phyloP scores from a whole-genome alignment of 2,888 invertebrate genomes.

The Xylocampa areola region DNA sequence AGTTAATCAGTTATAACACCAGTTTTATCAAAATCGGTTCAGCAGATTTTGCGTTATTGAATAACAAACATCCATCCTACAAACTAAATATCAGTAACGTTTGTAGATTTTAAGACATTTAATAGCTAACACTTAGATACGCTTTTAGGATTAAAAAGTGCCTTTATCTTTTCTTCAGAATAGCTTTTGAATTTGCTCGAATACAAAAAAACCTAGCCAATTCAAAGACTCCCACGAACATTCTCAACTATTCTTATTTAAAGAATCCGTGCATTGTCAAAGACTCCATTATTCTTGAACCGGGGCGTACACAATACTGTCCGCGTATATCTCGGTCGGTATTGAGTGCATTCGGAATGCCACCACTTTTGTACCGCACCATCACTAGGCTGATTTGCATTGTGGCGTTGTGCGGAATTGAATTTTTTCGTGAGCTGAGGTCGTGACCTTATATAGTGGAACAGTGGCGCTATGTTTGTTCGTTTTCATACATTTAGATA shows the following conservation, averaged over 20 bases:
- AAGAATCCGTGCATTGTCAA: slow-evolving; percentile 25
- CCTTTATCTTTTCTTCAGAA: no score
- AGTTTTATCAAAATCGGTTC: no score
- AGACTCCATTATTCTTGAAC: slow-evolving; percentile 21
- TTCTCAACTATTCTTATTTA: slow-evolving; percentile 9
- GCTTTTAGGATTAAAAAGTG: no score
- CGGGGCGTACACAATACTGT: slow-evolving; percentile 16
- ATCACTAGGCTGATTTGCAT: slow-evolving; percentile 36
- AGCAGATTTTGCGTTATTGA: no score
- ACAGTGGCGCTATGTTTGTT: neutral
- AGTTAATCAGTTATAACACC: no score
- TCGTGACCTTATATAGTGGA: slow-evolving; percentile 21
- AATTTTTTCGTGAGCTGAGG: slow-evolving; percentile 38
- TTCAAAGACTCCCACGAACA: no score
- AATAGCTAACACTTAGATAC: no score
- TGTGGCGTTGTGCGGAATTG: slow-evolving; percentile 44
- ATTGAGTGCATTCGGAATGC: slow-evolving; percentile 36
- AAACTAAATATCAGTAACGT: no score
- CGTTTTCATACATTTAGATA: neutral
- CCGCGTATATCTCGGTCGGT: neutral
- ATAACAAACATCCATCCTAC: no score
- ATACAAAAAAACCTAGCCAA: neutral
- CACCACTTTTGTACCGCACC: slow-evolving; percentile 11
- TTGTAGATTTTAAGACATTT: no score
- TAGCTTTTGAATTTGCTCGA: no score